phyloP scores from a whole-genome alignment of 2,113 vertebrate genomes.

The Microcebus murinus region DNA sequence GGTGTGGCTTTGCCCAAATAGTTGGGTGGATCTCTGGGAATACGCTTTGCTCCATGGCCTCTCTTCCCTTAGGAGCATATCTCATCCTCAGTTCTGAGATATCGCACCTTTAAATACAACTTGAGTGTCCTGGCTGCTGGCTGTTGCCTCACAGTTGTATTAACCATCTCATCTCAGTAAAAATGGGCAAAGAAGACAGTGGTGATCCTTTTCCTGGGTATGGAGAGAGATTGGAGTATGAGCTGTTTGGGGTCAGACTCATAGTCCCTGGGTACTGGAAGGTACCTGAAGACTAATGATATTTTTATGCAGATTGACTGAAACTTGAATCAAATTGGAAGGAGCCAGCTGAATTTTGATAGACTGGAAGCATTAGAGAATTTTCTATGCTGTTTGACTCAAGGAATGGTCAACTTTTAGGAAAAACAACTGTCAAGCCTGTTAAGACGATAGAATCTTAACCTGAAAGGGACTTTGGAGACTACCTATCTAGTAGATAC shows the following conservation, averaged over 20 bases:
- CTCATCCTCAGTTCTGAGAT: constrained; percentile 14
- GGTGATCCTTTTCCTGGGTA: constrained; percentile 2
- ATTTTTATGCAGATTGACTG: constrained; percentile 56
- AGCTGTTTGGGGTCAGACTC: neutral
- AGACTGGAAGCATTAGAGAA: neutral
- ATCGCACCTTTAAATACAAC: neutral
- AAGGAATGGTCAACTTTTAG: constrained; percentile 31
- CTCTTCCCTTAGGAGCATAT: constrained; percentile 20
- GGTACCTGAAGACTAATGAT: constrained; percentile 13
- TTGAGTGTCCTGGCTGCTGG: neutral
- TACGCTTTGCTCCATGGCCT: neutral
- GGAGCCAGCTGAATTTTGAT: constrained; percentile 40
- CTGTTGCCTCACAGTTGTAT: constrained; percentile 37
- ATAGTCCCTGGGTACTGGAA: neutral
- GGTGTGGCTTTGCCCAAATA: constrained; percentile 20
- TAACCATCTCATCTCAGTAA: constrained; percentile 29
- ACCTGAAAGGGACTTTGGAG: neutral
- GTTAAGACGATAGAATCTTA: constrained; percentile 28
- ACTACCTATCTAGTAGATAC: neutral
- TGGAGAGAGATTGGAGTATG: neutral
- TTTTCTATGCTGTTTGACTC: constrained; percentile 37
- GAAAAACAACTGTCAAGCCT: neutral
- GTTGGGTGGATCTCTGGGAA: constrained; percentile 3
- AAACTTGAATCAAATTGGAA: constrained; percentile 44
- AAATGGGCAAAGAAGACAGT: constrained; percentile 16